Evolutionary conservation across 64 coral and sea anemone genomes (phyloP), one percentile per base, ranked within the genome.

Genomic region (Pachyseris speciosa): DNA sequence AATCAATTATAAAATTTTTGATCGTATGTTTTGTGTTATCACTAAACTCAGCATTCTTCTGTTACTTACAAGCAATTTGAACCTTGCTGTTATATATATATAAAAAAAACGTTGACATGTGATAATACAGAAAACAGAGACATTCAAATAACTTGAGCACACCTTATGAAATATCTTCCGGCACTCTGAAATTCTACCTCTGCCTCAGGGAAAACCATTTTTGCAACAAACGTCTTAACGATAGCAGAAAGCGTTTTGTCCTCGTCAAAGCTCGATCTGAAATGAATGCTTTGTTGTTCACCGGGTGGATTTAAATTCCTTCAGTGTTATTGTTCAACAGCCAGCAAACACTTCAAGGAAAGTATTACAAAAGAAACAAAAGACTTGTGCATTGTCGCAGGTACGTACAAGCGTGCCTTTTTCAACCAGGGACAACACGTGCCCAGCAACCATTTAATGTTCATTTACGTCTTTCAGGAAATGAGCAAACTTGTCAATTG

Each of bases 281-380:
- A 81, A 61, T 81, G 32, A 81, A 37, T 0, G 32, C 3, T 55
- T 61, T 61, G 29, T 39, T 2, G 52, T 38, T 3, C 19, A 39
- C 36, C 31, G 40, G 52, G 34, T 71, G 53, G 52, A 9, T 63
- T 81, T 63, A 25, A 64, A 81, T 81, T 81, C 77, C 77, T 64
- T 81, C 53, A 81, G 51, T 81, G 34, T 63, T 26, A 38, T 81
- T 40, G 34, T 32, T 81, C 8, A 61, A 41, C 34, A 34, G 33
- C 33, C 51, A 39, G 49, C 53, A 61, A 79, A 81, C 51, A 59
- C 22, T 81, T 8, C 32, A n/a, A 58, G 26, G 9, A 19, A 34
- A 81, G 25, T 22, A 81, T 36, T 37, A 80, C 49, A 55, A 80
- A 58, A 58, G 75, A 58, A 59, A 81, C 77, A 81, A 81, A n/a